A percentile compares a stretch with the other conserved stretches of the same genome.
Evolutionary conservation across 2,888 invertebrate species (phyloP).

Genomic region (Lasioglossum leucozonium): DNA sequence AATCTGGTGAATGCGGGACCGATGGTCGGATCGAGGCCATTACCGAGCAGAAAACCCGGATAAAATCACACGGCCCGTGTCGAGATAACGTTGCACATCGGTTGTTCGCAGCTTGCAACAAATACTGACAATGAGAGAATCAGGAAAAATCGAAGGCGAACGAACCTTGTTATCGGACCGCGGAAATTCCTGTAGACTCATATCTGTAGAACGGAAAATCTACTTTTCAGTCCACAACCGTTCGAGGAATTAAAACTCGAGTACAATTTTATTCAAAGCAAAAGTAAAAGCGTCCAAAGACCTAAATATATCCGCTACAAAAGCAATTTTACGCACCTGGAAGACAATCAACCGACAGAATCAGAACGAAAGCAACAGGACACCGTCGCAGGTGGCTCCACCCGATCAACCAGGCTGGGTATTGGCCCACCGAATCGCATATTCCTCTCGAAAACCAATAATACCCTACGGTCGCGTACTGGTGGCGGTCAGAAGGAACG

Average conservation of each 20-base stretch:
- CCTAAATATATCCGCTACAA: background rate
- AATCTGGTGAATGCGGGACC: slow-evolving; percentile 71
- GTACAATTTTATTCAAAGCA: too few species aligned
- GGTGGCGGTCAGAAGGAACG: slow-evolving; percentile 57
- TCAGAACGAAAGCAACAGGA: background rate
- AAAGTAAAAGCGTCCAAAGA: background rate
- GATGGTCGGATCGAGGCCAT: slow-evolving; percentile 71
- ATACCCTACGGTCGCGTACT: slow-evolving; percentile 57
- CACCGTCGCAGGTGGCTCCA: background rate
- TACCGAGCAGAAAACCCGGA: slow-evolving; percentile 79
- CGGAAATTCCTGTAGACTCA: background rate
- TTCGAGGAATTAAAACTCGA: too few species aligned
- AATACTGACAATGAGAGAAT: slow-evolving; percentile 17
- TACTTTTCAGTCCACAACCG: too few species aligned
- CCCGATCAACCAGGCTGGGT: background rate
- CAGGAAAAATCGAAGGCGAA: background rate
- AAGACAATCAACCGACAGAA: background rate
- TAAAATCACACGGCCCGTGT: slow-evolving; percentile 77
- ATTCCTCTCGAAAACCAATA: slow-evolving; percentile 67
- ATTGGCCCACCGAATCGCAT: slow-evolving; percentile 22
- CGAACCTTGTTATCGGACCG: background rate
- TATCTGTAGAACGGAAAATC: too few species aligned
- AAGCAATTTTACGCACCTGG: background rate
- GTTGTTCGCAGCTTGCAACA: slow-evolving; percentile 66
- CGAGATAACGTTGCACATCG: slow-evolving; percentile 74